A percentile compares a stretch with the other conserved stretches of the same genome.
Conservation (phyloP, 30 jellyfish, hydroid and myxozoan species). For the Aurelia sp. region DNA sequence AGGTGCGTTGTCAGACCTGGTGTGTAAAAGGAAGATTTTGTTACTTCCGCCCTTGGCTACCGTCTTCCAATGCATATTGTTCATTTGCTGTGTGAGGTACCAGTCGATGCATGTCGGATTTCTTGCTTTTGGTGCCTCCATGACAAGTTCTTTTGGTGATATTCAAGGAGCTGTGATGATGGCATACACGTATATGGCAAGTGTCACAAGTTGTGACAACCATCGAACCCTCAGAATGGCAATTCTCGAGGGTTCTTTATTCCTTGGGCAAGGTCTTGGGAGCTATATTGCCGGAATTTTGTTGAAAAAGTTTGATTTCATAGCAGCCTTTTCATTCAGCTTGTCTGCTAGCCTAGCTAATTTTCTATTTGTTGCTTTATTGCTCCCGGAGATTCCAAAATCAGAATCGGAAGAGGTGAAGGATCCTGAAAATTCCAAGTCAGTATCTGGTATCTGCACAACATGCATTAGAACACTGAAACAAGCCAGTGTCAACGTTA, state of each 20-base stretch:
- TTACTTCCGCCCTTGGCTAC: conserved; percentile 17
- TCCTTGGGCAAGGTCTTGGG: conserved; percentile 57
- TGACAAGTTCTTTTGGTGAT: conserved; percentile 48
- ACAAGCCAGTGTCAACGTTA: conserved; percentile 1
- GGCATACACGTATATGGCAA: conserved; percentile 65
- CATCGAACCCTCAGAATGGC: conserved; percentile 61
- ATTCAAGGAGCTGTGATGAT: conserved; percentile 60
- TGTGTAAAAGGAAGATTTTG: conserved; percentile 24
- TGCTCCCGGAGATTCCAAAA: conserved; percentile 39
- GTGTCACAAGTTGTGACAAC: conserved; percentile 38
- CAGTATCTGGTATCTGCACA: background rate
- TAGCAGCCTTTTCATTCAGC: conserved; percentile 23
- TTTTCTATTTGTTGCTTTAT: conserved; percentile 32
- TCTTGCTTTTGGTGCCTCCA: conserved; percentile 43
- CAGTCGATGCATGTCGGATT: conserved; percentile 8
- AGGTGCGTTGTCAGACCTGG: conserved; percentile 52
- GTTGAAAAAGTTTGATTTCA: conserved; percentile 38
- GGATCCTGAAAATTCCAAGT: background rate
- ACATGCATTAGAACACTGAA: background rate
- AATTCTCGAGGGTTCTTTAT: conserved; percentile 34
- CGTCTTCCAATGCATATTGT: conserved; percentile 39
- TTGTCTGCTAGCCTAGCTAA: conserved; percentile 25
- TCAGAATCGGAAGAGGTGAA: background rate
- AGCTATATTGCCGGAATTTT: conserved; percentile 35
- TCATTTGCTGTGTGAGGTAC: conserved; percentile 18